Evolutionary conservation across 1,140 invertebrate species (phyloP).

Genomic region (Drosophila pseudoobscura): DNA sequence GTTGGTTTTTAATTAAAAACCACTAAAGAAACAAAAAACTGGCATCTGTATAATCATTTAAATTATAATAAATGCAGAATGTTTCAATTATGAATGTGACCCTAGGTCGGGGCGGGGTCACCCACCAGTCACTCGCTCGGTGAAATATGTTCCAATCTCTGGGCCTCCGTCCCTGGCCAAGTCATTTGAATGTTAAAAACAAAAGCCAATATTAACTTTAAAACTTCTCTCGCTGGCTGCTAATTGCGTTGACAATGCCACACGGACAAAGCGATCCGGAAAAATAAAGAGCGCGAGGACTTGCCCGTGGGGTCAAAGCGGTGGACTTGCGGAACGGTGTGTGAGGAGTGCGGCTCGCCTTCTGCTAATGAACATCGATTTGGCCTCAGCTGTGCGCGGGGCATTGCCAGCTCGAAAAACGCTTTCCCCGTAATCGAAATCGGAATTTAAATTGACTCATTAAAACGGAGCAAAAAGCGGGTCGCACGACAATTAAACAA

Average conservation of each 20-base stretch:
- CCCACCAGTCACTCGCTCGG: background rate
- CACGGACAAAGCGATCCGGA: conserved; percentile 38
- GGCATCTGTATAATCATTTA: conserved; percentile 36
- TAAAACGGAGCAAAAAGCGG: conserved; percentile 77
- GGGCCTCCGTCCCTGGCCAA: conserved; percentile 23
- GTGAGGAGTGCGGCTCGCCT: conserved; percentile 21
- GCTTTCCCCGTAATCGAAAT: conserved; percentile 72
- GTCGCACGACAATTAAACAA: conserved; percentile 80
- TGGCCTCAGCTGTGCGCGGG: conserved; percentile 53
- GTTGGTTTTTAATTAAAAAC: conserved; percentile 67
- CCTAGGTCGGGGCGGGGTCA: conserved; percentile 11
- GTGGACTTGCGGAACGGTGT: background rate
- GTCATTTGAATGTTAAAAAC: conserved; percentile 55
- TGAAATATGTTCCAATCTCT: conserved; percentile 41
- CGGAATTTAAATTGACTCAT: conserved; percentile 81
- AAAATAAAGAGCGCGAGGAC: conserved; percentile 22
- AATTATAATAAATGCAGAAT: conserved; percentile 29
- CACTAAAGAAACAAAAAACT: conserved; percentile 28
- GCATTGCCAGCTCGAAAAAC: conserved; percentile 36
- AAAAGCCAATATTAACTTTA: conserved; percentile 69
- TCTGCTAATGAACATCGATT: conserved; percentile 79
- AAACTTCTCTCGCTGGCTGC: conserved; percentile 52
- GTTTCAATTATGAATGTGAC: conserved; percentile 36
- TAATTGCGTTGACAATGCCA: conserved; percentile 74
- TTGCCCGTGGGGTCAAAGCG: background rate